Evolutionary conservation across 2,888 invertebrate species (phyloP), one percentile per base, ranked within the genome.

Genomic region (Metalampra italica): DNA sequence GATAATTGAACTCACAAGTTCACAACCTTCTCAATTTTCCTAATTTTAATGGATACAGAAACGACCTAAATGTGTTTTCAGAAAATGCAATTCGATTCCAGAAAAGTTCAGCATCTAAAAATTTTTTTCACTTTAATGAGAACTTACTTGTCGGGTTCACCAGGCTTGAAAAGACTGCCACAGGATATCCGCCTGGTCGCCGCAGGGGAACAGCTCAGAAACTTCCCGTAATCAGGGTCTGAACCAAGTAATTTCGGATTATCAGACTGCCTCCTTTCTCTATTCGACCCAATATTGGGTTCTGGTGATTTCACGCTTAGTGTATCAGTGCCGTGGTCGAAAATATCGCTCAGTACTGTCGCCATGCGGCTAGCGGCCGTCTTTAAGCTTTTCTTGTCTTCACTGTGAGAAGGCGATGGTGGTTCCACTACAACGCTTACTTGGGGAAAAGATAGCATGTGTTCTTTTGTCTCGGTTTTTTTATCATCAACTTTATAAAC

Each of bases 111-210:
- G n/a, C n/a, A n/a, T n/a, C n/a, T n/a, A n/a, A n/a, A n/a, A n/a
- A 22, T 22, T 22, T 22, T 22, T 2, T 22, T 22, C 22, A 22
- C 22, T 22, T 22, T 22, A 5, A 22, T 22, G 13, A 39, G 7
- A 39, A 39, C 39, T 90, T 78, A 92, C 92, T 91, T 92, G 54
- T 90, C 87, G 14, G 91, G 90, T 71, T 93, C 94, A 41, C 91
- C 92, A 3, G 93, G 92, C 74, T 95, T 97, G 68, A 97, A 92
- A 57, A 96, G 93, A 68, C 96, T 97, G 52, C 97, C 97, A 76
- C 96, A 96, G 57, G 97, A 97, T 72, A 98, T 97, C 60, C 97
- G 90, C 55, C 97, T 91, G 7, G 96, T 96, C 9, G 97, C 96
- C 48, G 96, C 95, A 4, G 96, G 95, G 1, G 96, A 95, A 66